Evolutionary conservation across 2,113 vertebrate genomes (phyloP), one percentile per base, ranked within the genome.

Genomic region (Calidris pugnax): DNA sequence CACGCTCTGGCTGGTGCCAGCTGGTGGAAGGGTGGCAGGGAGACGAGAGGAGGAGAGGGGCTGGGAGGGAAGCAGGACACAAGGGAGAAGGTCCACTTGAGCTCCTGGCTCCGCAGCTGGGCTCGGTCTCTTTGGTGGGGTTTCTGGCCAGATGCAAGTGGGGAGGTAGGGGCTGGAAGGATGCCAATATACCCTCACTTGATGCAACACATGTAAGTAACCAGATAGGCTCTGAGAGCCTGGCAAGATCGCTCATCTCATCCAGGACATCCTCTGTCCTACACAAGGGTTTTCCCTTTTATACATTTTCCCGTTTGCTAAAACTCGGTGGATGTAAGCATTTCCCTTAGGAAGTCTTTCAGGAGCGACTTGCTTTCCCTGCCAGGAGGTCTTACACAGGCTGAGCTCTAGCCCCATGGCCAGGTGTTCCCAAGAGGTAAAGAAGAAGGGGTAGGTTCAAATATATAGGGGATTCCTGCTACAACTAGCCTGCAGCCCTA

Each of bases 331-430:
- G 28, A 56, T 83, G 57, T 60, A 85, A 91, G 43, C 71, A 89
- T 94, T 95, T 95, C 92, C 88, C 89, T 82, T 68, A 85, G 94
- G 96, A 96, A 90, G 73, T 64, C 86, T 87, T 96, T 88, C 80
- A 92, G 60, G 81, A 92, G 76, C 64, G 56, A 35, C 35, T 78
- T 75, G 35, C 43, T 94, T 59, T 78, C 83, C 35, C 79, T 92
- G 83, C 76, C 76, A 92, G 92, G 41, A 85, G 48, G 12, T 78
- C 56, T 91, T 88, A 41, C 56, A 77, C 19, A 63, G 59, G 15
- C 56, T 67, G 14, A 84, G 35, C 67, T 35, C 86, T 10, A 72
- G 33, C 21, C 23, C 13, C 2, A 2, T 17, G 18, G 47, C 28
- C 14, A 60, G 22, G 20, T 60, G 17, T 73, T 88, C 59, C 71